Conservation (phyloP, 2,113 vertebrate genomes). For the Nannospalax galili region DNA sequence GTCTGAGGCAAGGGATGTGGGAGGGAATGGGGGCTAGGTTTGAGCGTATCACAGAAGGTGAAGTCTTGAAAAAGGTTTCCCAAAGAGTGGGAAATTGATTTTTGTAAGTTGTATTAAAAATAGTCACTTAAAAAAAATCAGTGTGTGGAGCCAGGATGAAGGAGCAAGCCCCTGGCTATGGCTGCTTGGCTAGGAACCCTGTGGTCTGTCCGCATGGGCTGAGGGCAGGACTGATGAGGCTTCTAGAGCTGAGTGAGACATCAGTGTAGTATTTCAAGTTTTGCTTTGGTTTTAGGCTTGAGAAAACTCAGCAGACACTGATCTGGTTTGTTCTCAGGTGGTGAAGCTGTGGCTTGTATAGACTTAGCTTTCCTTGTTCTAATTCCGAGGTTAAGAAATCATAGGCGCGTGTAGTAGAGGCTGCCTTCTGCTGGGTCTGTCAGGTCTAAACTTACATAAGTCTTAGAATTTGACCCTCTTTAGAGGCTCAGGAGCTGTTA, state of each 20-base stretch:
- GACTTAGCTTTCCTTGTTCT: neutral
- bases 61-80: neutral
- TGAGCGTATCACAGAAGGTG: neutral
- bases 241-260: neutral
- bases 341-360: neutral
- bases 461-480: neutral
- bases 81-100: no score
- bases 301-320: neutral
- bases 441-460: no score
- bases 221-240: neutral
- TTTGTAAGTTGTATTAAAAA: no score
- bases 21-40: neutral
- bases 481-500: neutral
- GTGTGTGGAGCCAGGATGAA: neutral
- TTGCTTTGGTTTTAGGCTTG: neutral
- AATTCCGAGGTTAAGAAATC: neutral
- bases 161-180: neutral
- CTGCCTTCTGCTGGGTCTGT: neutral
- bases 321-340: neutral
- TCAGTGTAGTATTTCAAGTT: neutral
- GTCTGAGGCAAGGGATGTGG: no score
- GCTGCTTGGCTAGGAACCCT: neutral
- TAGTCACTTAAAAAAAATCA: no score
- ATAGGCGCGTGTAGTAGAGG: neutral
- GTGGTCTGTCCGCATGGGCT: rapidly evolving